These are phyloP conservation scores for Ondatra zibethicus DNA, from an alignment of 2,113 vertebrate species.

Conservation along the genomic window DNA sequence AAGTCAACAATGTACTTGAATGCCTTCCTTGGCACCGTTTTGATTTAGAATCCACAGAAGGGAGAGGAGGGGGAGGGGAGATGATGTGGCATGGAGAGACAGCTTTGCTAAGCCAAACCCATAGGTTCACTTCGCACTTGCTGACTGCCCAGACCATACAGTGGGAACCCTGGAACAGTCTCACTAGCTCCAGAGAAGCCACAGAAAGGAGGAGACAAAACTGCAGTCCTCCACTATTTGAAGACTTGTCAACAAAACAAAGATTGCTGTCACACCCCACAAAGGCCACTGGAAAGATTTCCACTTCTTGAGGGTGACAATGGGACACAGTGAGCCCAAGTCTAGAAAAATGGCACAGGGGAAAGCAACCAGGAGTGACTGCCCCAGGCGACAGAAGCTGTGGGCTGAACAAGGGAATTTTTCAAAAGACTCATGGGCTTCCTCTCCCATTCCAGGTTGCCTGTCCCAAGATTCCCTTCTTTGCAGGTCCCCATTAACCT, in stretches of 20 bases:
- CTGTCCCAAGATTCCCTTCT: not conserved
- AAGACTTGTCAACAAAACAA: not conserved
- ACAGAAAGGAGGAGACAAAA: not conserved
- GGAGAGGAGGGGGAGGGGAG: not conserved
- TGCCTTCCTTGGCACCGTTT: not conserved
- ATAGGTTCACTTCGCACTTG: fast-evolving
- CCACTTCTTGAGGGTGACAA: not conserved
- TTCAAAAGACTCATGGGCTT: not conserved
- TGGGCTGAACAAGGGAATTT: not conserved
- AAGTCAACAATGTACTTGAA: not conserved
- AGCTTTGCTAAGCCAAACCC: not conserved
- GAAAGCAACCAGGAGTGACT: not conserved
- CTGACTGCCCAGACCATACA: not conserved
- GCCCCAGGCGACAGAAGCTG: not conserved
- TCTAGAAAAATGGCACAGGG: not conserved
- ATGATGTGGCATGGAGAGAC: not conserved
- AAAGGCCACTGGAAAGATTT: not conserved
- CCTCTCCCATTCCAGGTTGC: not conserved
- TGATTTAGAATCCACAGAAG: not conserved
- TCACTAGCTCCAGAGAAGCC: not conserved
- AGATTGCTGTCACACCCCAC: too few relatives aligned
- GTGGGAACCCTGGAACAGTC: not conserved
- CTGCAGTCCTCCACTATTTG: not conserved
- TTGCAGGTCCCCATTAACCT: not conserved
- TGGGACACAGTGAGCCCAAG: not conserved